Conservation (phyloP, 92 coral and sea anemone genomes). For the Chrysogorgia sp. region DNA sequence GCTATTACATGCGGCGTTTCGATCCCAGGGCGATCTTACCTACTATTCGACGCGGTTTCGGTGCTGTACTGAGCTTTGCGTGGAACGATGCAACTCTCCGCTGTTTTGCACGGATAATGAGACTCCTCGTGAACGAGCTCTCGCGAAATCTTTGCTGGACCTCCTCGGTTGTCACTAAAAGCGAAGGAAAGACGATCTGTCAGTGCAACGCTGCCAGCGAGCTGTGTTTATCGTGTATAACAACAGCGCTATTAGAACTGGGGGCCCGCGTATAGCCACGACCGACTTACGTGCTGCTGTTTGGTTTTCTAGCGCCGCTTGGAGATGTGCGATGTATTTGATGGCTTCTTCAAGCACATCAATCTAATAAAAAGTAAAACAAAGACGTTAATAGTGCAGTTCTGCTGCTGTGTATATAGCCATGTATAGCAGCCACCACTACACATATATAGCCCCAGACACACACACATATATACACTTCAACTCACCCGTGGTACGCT, state of each 20-base stretch:
- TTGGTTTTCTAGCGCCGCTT: slow-evolving; percentile 77
- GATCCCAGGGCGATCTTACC: slow-evolving; percentile 15
- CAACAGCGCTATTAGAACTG: background rate
- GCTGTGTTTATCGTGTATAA: background rate
- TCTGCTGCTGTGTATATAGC: background rate
- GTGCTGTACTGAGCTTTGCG: slow-evolving; percentile 12
- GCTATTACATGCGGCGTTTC: background rate
- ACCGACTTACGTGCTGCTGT: slow-evolving; percentile 2
- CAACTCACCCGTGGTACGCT: slow-evolving; percentile 86
- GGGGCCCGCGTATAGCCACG: background rate
- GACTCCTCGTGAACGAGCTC: background rate
- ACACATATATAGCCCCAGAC: background rate
- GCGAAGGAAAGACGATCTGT: background rate
- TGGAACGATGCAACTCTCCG: slow-evolving; percentile 30
- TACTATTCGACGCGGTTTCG: slow-evolving; percentile 29
- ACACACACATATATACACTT: background rate
- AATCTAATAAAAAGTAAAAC: slow-evolving; percentile 61
- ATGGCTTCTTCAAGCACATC: slow-evolving; percentile 98
- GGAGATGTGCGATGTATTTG: slow-evolving; percentile 93
- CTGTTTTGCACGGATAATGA: background rate
- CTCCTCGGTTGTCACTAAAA: slow-evolving; percentile 20
- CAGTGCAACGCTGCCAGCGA: background rate
- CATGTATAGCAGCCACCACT: background rate
- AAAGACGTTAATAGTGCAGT: background rate
- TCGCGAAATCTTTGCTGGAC: slow-evolving; percentile 29